These are phyloP conservation scores for Bujurquina vittata DNA, from an alignment of 2,113 vertebrate genomes.

Conservation along the genomic window DNA sequence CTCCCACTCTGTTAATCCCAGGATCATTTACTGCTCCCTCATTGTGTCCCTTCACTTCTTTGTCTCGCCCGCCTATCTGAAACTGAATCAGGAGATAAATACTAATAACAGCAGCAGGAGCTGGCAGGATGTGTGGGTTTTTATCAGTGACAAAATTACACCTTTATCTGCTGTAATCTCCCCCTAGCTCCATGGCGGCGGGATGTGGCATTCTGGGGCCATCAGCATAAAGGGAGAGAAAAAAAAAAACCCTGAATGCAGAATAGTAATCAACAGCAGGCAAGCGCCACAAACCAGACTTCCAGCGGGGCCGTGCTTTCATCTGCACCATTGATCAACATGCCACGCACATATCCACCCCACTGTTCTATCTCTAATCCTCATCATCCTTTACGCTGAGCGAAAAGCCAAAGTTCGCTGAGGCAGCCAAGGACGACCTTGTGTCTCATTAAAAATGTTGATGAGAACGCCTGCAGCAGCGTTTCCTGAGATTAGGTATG, in stretches of 20 bases:
- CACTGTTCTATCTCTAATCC: conserved; percentile 47
- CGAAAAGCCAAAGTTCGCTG: conserved; percentile 49
- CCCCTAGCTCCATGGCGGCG: neutral
- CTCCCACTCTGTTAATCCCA: neutral
- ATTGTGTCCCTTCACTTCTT: conserved; percentile 4
- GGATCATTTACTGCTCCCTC: conserved; percentile 14
- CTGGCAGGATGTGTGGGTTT: conserved; percentile 20
- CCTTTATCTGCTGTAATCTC: conserved; percentile 46
- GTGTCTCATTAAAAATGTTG: conserved; percentile 61
- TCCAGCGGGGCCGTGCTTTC: conserved; percentile 30
- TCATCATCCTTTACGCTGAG: conserved; percentile 43
- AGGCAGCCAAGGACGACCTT: conserved; percentile 31
- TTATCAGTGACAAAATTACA: conserved; percentile 48
- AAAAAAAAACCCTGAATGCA: conserved; percentile 37
- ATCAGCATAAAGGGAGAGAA: conserved; percentile 13
- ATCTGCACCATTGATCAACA: conserved; percentile 51
- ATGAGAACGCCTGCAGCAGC: conserved; percentile 35
- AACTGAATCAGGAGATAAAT: conserved; percentile 41
- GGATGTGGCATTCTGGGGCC: conserved; percentile 37
- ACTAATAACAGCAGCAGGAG: conserved; percentile 31
- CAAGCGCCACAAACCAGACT: conserved; percentile 34
- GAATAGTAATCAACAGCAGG: conserved; percentile 41
- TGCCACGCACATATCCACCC: conserved; percentile 27
- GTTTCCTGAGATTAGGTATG: conserved; percentile 19
- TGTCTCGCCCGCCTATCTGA: neutral